These are phyloP conservation scores for Drepanosiphum platanoidis DNA, from an alignment of 2,888 invertebrate species.

Conservation along the genomic window DNA sequence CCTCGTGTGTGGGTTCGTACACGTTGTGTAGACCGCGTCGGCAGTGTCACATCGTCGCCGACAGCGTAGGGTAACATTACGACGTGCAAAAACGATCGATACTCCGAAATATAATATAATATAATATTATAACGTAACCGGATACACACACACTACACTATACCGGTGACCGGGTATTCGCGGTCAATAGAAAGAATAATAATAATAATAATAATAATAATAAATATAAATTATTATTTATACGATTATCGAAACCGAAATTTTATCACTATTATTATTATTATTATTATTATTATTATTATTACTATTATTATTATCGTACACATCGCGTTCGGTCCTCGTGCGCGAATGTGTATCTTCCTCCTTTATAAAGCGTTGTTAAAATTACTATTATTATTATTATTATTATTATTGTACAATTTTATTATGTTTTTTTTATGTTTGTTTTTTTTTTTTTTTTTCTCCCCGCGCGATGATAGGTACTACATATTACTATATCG, in stretches of 20 bases:
- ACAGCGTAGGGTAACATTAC: neutral
- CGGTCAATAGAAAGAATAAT: too few relatives aligned
- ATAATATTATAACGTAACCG: neutral
- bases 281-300: conserved; percentile 24
- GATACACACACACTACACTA: conserved; percentile 7
- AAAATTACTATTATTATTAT: conserved; percentile 25
- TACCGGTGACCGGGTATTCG: neutral
- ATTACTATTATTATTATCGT: neutral
- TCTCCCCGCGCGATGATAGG: neutral
- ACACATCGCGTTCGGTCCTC: neutral
- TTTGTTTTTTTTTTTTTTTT: conserved; percentile 6
- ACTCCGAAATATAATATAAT: neutral
- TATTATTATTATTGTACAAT: conserved; percentile 17
- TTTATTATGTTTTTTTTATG: conserved; percentile 7
- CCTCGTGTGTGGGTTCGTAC: neutral
- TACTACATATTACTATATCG: conserved; percentile 19
- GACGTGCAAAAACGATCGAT: conserved; percentile 7
- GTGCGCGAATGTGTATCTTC: neutral
- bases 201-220: neutral
- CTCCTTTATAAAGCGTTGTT: conserved; percentile 7
- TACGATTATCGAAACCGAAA: neutral
- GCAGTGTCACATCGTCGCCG: neutral
- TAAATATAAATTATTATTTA: neutral
- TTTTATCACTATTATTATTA: conserved; percentile 13
- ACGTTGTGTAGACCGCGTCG: neutral